phyloP scores from a whole-genome alignment of 2,797 vertebrate genomes.

The Spondyliosoma cantharus region DNA sequence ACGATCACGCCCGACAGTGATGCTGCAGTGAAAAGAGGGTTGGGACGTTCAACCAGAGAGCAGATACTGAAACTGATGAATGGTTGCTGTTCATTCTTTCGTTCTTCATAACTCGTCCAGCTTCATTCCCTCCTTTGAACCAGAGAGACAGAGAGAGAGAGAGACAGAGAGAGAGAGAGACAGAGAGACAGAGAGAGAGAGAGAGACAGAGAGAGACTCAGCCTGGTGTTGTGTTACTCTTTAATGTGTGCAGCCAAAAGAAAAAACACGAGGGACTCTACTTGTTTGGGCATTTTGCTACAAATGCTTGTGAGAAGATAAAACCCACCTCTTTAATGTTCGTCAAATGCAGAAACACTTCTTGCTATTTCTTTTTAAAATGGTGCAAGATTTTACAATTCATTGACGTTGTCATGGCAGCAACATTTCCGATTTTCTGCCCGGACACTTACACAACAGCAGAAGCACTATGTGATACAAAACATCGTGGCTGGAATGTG shows the following conservation, averaged over 20 bases:
- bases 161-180: no score
- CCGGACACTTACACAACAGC: background rate
- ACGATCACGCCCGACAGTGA: no score
- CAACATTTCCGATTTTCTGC: no score
- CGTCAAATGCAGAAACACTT: background rate
- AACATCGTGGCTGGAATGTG: background rate
- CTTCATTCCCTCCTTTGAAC: background rate
- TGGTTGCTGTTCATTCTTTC: slow-evolving; percentile 2
- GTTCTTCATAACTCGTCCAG: background rate
- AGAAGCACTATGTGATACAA: accelerated
- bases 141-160: no score
- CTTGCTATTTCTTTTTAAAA: background rate
- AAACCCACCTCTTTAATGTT: background rate
- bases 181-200: no score
- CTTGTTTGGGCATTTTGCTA: no score
- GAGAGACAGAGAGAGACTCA: background rate
- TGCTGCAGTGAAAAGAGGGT: no score
- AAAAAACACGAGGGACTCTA: background rate
- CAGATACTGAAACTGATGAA: background rate
- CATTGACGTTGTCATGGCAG: background rate
- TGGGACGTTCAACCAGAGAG: background rate
- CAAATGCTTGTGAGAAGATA: background rate
- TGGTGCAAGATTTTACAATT: background rate
- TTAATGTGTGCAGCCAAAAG: background rate
- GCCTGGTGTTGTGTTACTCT: background rate